phyloP scores from a whole-genome alignment of 2,888 invertebrate genomes.

The Cephus rjabovi region DNA sequence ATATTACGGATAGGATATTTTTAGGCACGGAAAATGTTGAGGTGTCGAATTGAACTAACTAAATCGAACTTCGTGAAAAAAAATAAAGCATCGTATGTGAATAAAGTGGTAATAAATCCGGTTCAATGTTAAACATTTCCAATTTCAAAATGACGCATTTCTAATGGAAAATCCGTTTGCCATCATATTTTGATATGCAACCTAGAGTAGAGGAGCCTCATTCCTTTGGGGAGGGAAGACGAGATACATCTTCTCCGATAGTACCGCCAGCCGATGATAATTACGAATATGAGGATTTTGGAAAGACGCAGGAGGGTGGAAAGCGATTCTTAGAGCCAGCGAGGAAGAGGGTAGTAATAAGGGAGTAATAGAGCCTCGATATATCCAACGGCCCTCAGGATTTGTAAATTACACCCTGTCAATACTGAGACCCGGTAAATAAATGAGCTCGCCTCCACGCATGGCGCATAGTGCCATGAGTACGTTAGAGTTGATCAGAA shows the following conservation, averaged over 20 bases:
- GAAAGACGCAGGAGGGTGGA: slow-evolving; percentile 1
- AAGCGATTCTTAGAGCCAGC: slow-evolving; percentile 13
- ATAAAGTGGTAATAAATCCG: neutral
- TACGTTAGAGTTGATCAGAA: neutral
- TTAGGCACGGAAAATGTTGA: neutral
- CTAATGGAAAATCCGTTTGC: neutral
- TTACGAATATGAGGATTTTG: neutral
- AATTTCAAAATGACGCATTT: neutral
- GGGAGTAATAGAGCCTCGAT: slow-evolving; percentile 66
- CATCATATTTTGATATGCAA: neutral
- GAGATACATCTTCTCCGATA: neutral
- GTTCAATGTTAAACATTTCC: neutral
- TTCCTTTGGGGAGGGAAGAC: neutral
- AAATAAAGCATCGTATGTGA: neutral
- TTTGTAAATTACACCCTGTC: slow-evolving; percentile 67
- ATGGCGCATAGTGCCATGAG: slow-evolving; percentile 37
- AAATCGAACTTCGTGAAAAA: neutral
- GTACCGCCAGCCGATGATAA: neutral
- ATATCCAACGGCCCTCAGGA: slow-evolving; percentile 65
- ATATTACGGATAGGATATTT: neutral
- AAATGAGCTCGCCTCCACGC: slow-evolving; percentile 60
- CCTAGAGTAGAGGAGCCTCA: neutral
- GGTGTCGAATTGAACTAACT: neutral
- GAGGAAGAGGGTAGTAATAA: slow-evolving; percentile 60
- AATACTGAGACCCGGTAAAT: slow-evolving; percentile 61